Percentiles rank a stretch among this genome's conserved stretches.
phyloP scores from a whole-genome alignment of 2,797 vertebrate genomes.

The Fistularia commersonii region DNA sequence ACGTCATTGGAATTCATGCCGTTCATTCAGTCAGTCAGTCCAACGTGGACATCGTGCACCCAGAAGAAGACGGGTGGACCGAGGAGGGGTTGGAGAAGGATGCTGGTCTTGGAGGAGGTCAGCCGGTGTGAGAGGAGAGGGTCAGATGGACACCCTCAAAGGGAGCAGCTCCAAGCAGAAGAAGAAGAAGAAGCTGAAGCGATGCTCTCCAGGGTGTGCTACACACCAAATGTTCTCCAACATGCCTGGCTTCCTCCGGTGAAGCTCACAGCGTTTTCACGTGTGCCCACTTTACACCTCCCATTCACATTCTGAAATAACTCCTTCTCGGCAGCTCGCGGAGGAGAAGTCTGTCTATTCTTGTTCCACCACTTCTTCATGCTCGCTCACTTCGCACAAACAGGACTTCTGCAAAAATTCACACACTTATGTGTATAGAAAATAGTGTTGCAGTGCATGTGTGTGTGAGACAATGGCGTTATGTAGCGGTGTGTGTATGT shows the following conservation, averaged over 20 bases:
- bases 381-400: slow-evolving; percentile 38
- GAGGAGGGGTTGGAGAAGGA: too few relatives aligned
- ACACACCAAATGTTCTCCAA: slow-evolving; percentile 59
- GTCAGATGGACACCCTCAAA: too few relatives aligned
- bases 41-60: too few relatives aligned
- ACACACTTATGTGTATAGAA: not conserved
- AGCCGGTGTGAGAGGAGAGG: too few relatives aligned
- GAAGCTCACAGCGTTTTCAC: slow-evolving; percentile 49
- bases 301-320: slow-evolving; percentile 51
- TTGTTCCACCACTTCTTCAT: slow-evolving; percentile 10
- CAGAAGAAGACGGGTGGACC: too few relatives aligned
- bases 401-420: slow-evolving; percentile 14
- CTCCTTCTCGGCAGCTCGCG: slow-evolving; percentile 43
- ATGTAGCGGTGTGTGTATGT: too few relatives aligned
- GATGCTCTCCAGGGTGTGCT: slow-evolving; percentile 24
- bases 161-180: too few relatives aligned
- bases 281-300: slow-evolving; percentile 65
- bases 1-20: too few relatives aligned
- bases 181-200: too few relatives aligned
- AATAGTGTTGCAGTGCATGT: slow-evolving; percentile 10
- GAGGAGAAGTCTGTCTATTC: slow-evolving; percentile 37
- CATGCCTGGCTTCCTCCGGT: slow-evolving; percentile 57
- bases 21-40: too few relatives aligned
- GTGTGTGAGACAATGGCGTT: too few relatives aligned
- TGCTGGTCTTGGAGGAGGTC: too few relatives aligned